Evolutionary conservation across 2,888 invertebrate genomes (phyloP), one percentile per base, ranked within the genome.

Genomic region (Caenorhabditis doughertyi): DNA sequence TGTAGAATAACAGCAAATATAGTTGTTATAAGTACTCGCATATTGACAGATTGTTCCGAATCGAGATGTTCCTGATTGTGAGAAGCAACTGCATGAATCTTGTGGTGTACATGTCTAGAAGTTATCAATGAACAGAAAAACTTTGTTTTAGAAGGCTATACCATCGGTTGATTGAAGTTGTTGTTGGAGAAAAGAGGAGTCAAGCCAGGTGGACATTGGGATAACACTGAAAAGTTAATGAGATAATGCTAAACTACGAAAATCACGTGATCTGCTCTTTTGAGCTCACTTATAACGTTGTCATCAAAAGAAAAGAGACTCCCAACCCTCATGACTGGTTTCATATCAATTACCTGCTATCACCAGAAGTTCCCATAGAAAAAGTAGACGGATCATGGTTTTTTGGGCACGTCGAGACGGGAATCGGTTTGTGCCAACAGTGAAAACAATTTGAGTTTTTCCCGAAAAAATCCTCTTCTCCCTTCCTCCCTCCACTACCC

Each of bases 121-220:
- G 18, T 3, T 2, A n/a, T n/a, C n/a, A 18, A 18, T 3, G 18
- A 5, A 3, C 2, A 8, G 3, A 18, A 35, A 21, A 35, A 18
- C 11, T n/a, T n/a, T n/a, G 39, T 39, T 39, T 39, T 32, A 7
- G 11, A 47, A 18, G 18, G 44, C 2, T 13, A 27, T 39, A 80
- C 80, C 64, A 56, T 35, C 42, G 74, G 74, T 3, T 70, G 74
- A 56, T 80, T 80, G 62, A 67, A 72, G 29, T 81, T 76, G 42
- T 55, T 67, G 21, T 70, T 81, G 2, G 70, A 67, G 67, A 64
- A 74, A 4, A 81, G 58, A 18, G 70, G 47, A 47, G 79, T 76
- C 3, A 81, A 64, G 9, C 83, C 83, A 8, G 85, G 83, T 5
- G 85, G 85, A 55, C 85, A 85, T 74, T 85, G 85, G 3, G 72